A percentile compares a stretch with the other conserved stretches of the same genome.
These are phyloP conservation scores for Erithacus rubecula DNA, from an alignment of 2,797 vertebrate genomes.

Conservation along the genomic window DNA sequence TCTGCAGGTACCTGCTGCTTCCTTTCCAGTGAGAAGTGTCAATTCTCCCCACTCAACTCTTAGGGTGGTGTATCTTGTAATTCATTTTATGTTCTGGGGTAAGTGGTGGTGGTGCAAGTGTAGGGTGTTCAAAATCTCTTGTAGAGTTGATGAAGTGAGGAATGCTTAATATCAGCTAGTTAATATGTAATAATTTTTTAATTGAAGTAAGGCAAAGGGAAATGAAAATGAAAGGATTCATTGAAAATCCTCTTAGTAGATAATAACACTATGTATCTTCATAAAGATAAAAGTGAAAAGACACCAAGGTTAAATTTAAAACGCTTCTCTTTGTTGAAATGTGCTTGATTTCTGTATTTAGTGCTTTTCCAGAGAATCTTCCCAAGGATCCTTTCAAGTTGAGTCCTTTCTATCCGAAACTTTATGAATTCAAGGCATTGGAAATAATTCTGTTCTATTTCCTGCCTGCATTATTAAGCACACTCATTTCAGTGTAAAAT, in stretches of 20 bases:
- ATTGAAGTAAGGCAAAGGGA: not conserved
- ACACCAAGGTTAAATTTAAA: not conserved
- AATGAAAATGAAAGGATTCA: not conserved
- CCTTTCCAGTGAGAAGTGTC: not conserved
- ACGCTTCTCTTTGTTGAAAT: not conserved
- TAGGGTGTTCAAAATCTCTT: not conserved
- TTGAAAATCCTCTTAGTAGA: not conserved
- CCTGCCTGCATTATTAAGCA: not conserved
- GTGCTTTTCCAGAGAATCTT: not conserved
- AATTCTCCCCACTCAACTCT: not conserved
- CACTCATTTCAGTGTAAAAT: not conserved
- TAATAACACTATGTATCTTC: not conserved
- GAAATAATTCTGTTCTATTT: not conserved
- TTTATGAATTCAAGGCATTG: not conserved
- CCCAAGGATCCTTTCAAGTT: not conserved
- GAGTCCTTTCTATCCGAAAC: not conserved
- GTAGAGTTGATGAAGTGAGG: not conserved
- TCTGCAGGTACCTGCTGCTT: not conserved
- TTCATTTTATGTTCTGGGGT: not conserved
- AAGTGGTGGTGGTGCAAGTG: not conserved
- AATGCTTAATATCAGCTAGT: not conserved
- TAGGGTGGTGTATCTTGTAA: not conserved
- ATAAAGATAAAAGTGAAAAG: not conserved
- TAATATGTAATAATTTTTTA: not conserved
- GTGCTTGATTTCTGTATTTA: not conserved